Evolutionary conservation across 2,113 vertebrate species (phyloP).

Genomic region (Poecilia latipinna): DNA sequence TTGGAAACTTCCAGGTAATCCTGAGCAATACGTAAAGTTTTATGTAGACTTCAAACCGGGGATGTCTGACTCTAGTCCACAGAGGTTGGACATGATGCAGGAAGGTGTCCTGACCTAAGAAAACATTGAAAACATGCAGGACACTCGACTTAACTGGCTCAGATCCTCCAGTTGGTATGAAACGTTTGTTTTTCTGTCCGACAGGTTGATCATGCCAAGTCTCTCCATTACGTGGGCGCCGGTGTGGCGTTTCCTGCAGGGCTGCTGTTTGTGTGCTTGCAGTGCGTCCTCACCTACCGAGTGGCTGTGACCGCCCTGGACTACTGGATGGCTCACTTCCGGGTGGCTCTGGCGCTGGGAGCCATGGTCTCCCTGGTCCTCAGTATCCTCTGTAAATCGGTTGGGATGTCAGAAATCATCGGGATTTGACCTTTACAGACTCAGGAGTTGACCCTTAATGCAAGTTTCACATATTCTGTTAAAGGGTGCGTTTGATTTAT

Average conservation of each 20-base stretch:
- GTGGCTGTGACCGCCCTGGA: slow-evolving; percentile 85
- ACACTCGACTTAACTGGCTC: no score
- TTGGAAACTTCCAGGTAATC: slow-evolving; percentile 92
- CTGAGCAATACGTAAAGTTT: rapidly evolving
- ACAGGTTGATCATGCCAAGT: slow-evolving; percentile 91
- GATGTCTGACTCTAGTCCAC: no score
- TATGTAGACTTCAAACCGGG: no score
- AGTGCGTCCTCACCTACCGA: slow-evolving; percentile 89
- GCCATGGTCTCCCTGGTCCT: slow-evolving; percentile 88
- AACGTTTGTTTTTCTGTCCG: not conserved
- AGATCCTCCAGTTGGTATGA: no score
- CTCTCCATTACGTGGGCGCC: slow-evolving; percentile 89
- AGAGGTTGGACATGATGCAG: no score
- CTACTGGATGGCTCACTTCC: slow-evolving; percentile 88
- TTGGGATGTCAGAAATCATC: no score
- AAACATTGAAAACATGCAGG: no score
- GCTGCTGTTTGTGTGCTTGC: slow-evolving; percentile 89
- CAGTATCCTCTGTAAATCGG: slow-evolving; percentile 84
- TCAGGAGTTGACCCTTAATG: no score
- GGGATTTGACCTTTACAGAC: no score
- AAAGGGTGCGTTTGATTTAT: no score
- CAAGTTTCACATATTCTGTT: no score
- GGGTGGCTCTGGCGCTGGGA: slow-evolving; percentile 83
- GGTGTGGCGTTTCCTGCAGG: slow-evolving; percentile 89
- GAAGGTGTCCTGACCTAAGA: no score